Base-by-base conservation (phyloP, 2,113 vertebrate genomes). In the Thamnophis sirtalis region DNA sequence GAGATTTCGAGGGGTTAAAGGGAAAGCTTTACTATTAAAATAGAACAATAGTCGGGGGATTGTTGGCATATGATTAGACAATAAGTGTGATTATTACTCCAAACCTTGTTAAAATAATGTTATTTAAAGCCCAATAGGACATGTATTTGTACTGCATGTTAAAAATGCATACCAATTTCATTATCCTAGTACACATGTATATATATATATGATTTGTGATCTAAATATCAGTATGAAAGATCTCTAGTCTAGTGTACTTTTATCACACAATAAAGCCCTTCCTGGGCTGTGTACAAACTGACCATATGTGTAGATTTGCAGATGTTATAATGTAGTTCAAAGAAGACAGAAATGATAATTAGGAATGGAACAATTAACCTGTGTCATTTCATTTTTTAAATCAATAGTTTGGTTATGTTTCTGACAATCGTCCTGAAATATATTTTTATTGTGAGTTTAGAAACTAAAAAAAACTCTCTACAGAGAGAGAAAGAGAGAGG, bases 21-120 rank as follows among this genome's bases (percentile, higher is more conserved):
- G 93, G 94, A 96, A 96, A 95, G 94, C 96, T 96, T 96, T 95
- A 93, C 95, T 90, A 94, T 96, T 97, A 96, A 94, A 95, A 96
- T 92, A 96, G 96, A 97, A 95, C 93, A 95, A 95, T 55, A 50
- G 84, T 96, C 95, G 92, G 94, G 94, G 90, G 97, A 93, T 94
- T 84, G 87, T 93, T 54, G 93, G 86, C 0, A 5, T 96, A 96
- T 56, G 26, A 95, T 95, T 92, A 95, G 94, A 91, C 89, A 93
- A 10, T 11, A 86, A 90, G 91, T 56, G 38, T 93, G 93, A 96
- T 90, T 96, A 93, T 89, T 92, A 91, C 91, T 95, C 95, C 96
- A 96, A 95, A 95, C 94, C 96, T 96, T 95, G 94, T 96, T 96
- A 96, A 96, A 97, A 96, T 96, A 92, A 96, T 84, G 60, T 15